Conservation (phyloP, 1,140 invertebrate species). For the Ostrea denselamellosa region DNA sequence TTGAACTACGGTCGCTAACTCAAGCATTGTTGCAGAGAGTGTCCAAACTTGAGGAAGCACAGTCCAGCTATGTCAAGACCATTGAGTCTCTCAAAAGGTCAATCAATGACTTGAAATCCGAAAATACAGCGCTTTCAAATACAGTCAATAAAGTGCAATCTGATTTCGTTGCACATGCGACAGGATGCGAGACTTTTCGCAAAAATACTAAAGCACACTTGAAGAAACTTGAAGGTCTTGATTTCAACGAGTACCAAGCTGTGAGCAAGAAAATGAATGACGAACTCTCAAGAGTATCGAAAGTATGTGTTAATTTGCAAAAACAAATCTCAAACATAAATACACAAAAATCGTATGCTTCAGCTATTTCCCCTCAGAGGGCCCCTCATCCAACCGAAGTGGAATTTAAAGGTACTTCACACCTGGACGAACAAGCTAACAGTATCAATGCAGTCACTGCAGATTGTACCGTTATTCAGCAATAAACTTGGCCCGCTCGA, state of each 20-base stretch:
- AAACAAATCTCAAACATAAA: constrained; percentile 21
- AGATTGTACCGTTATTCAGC: background rate
- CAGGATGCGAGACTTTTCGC: constrained; percentile 6
- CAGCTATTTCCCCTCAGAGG: constrained; percentile 10
- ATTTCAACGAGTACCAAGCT: background rate
- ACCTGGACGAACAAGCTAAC: background rate
- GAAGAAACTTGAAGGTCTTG: background rate
- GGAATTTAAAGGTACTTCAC: background rate
- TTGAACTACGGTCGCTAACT: constrained; percentile 12
- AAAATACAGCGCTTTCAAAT: background rate
- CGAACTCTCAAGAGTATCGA: constrained; percentile 13
- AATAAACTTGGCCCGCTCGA: too few species aligned
- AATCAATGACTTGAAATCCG: background rate
- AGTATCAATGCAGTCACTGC: background rate
- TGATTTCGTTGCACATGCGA: background rate
- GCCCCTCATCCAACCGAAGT: background rate
- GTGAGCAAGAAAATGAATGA: constrained; percentile 19
- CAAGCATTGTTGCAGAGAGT: constrained; percentile 8
- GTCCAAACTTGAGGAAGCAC: constrained; percentile 1
- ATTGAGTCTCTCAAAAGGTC: background rate
- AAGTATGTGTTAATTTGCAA: constrained; percentile 12
- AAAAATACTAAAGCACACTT: constrained; percentile 1
- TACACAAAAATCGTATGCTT: constrained; percentile 13
- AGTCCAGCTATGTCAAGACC: background rate
- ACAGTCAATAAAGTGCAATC: background rate